Conservation (phyloP, 2,797 vertebrate species). For the Chelmon rostratus region DNA sequence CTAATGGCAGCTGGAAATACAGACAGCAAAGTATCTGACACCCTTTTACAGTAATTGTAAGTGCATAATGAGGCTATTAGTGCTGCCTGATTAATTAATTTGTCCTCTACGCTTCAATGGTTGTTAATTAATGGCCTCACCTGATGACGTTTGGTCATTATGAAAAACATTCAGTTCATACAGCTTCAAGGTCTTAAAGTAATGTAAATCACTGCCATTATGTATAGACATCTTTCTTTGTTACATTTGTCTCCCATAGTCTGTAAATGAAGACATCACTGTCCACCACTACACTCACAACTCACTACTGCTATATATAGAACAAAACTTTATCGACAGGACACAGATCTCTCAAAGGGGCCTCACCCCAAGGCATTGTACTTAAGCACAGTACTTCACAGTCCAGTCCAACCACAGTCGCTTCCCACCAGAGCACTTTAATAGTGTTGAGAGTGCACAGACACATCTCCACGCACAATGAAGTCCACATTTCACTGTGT, state of each 20-base stretch:
- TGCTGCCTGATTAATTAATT: not conserved
- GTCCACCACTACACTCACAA: not conserved
- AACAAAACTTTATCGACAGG: not conserved
- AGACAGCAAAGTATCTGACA: not conserved
- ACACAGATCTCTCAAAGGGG: not conserved
- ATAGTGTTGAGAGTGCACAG: not conserved
- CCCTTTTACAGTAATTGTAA: too few species aligned
- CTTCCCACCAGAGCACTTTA: not conserved
- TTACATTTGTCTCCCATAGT: not conserved
- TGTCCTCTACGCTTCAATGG: not conserved
- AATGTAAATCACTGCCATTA: not conserved
- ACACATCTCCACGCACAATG: not conserved
- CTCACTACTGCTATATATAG: not conserved
- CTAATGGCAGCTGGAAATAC: not conserved
- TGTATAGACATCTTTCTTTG: not conserved
- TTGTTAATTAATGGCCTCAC: not conserved
- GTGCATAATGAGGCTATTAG: not conserved
- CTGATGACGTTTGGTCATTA: not conserved
- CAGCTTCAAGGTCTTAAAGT: not conserved
- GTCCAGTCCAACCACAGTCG: not conserved
- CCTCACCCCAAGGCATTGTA: not conserved
- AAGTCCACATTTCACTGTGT: not conserved
- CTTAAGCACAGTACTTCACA: not conserved
- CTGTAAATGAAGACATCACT: not conserved
- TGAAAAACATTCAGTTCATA: not conserved